Base-by-base conservation (phyloP, 2,888 invertebrate species). In the Cylloceria caligata region DNA sequence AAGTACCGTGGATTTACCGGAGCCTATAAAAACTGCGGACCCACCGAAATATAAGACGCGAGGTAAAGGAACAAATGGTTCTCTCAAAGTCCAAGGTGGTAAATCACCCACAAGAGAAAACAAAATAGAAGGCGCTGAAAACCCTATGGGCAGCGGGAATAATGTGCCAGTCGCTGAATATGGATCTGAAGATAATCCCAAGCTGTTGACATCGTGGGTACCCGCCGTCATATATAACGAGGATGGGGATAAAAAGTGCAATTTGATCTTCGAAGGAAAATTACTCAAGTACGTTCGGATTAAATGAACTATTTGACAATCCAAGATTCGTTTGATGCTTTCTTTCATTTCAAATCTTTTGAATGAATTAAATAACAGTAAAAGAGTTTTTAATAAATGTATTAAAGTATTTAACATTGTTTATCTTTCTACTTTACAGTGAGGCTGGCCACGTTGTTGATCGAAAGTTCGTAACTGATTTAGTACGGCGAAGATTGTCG, bases 191-290 rank as follows among this genome's bases (percentile, higher is more conserved):
- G 21, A 68, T 3, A 89, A 90, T 86, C 86, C 88, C 3, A 89
- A 89, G 78, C 6, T 83, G 30, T 81, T 92, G 47, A 85, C 82
- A 2, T 72, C 85, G 57, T 92, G 92, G 92, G 64, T 78, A n/a
- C 90, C 91, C 3, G 84, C 60, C 30, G 87, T 92, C 5, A 36
- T 86, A 7, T 73, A 69, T 21, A 73, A 82, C 36, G 68, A 83
- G 1, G 76, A 85, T 4, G 72, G 60, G 0, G 68, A 73, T 39
- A 71, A 52, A 16, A 79, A 85, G 21, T 87, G 83, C 34, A 78
- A 83, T 47, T 87, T 92, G 72, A 77, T 84, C 49, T 92, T 91
- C 73, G 86, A 89, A 74, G 92, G 92, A 52, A 89, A 87, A 75
- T 85, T 92, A 42, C 55, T 91, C 3, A 91, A 91, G 91, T 91